These are phyloP conservation scores for Rhinichthys klamathensis DNA, from an alignment of 2,113 vertebrate genomes.

Conservation along the genomic window DNA sequence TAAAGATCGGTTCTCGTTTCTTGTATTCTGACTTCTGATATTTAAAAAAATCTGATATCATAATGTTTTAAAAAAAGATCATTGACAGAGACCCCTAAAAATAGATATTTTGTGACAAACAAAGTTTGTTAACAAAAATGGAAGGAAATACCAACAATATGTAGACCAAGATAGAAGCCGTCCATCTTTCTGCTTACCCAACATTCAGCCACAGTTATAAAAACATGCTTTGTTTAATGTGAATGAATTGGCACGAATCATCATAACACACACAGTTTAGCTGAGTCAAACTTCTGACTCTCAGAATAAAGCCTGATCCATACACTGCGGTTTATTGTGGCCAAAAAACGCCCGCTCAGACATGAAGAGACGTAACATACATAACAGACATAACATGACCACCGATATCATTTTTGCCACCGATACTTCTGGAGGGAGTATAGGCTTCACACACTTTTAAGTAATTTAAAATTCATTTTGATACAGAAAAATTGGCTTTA, in stretches of 20 bases:
- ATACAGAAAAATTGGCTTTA: neutral
- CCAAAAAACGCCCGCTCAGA: neutral
- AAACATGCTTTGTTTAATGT: slow-evolving; percentile 43
- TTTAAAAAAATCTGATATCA: too few relatives aligned
- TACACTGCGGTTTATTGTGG: neutral
- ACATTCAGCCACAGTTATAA: slow-evolving; percentile 21
- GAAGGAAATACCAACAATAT: slow-evolving; percentile 47
- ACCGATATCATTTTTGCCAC: too few relatives aligned
- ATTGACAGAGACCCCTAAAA: slow-evolving; percentile 1
- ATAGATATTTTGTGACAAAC: neutral
- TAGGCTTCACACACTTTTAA: neutral
- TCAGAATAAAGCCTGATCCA: neutral
- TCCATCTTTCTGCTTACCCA: neutral
- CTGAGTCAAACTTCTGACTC: neutral
- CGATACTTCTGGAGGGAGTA: neutral
- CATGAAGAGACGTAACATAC: neutral
- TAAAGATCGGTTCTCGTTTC: neutral
- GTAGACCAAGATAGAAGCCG: slow-evolving; percentile 37
- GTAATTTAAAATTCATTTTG: neutral
- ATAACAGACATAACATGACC: too few relatives aligned
- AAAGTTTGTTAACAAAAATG: slow-evolving; percentile 40
- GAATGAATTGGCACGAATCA: slow-evolving; percentile 32
- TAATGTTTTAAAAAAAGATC: neutral
- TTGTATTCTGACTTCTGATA: neutral
- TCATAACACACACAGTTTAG: slow-evolving; percentile 18